Evolutionary conservation across 2,888 invertebrate species (phyloP), one percentile per base, ranked within the genome.

Genomic region (Glaucopsyche alexis): DNA sequence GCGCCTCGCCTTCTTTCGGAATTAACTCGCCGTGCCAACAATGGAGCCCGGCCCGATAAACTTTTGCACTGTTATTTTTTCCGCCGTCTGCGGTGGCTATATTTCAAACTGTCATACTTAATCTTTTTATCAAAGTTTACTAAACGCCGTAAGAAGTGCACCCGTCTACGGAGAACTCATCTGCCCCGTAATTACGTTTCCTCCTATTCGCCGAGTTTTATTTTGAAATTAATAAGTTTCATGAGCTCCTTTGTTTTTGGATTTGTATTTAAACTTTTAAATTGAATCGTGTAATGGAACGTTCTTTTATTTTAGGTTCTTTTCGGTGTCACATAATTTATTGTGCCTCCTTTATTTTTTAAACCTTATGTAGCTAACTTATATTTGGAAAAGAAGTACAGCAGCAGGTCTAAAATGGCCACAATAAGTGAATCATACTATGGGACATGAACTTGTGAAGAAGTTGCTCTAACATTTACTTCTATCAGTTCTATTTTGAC

Each of bases 101-200:
- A 93, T 93, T 93, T 93, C 93, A 93, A 91, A 91, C 89, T 93
- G 93, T 92, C 93, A 92, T 90, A 91, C 86, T 93, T 93, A 92
- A 93, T 93, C 93, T 93, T 90, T 91, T 93, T 93, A 93, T 93
- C 93, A 92, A 92, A 93, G 90, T 93, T 92, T 87, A 91, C 87
- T 91, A 91, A 91, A 90, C 84, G 87, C 87, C 83, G 83, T 87
- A 89, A 89, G 91, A 87, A 90, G 86, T 90, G 91, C 91, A 91
- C 87, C 90, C 89, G 90, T 86, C 89, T 85, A 84, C 83, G 84
- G 81, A 78, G 83, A 81, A 83, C 84, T 88, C 89, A 85, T 89
- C 89, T 87, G 85, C 84, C 85, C 84, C 83, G 85, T 90, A 91
- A 91, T 92, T 92, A 87, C 87, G 84, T 89, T 89, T 82, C 77